Percentiles rank a stretch among this genome's conserved stretches.
These are phyloP conservation scores for Euplagia quadripunctaria DNA, from an alignment of 2,888 invertebrate species.

Conservation along the genomic window DNA sequence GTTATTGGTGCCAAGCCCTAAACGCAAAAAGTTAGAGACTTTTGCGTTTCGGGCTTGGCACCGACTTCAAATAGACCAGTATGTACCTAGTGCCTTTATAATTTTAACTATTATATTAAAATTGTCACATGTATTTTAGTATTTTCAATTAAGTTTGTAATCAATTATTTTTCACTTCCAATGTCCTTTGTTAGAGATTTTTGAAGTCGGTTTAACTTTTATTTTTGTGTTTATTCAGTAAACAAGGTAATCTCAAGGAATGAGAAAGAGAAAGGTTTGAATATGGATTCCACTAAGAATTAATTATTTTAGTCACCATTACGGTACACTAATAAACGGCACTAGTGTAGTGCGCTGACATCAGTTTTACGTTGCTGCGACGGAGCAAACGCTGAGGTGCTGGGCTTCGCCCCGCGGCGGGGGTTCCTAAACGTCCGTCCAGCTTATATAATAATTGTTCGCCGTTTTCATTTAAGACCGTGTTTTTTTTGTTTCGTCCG, in stretches of 20 bases:
- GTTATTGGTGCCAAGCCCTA: too few species aligned
- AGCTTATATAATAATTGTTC: constrained; percentile 68
- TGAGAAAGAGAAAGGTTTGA: background rate
- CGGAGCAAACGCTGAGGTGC: constrained; percentile 52
- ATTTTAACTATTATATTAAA: too few species aligned
- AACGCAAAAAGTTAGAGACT: too few species aligned
- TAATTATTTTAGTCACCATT: background rate
- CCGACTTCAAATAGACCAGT: too few species aligned
- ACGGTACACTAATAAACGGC: background rate
- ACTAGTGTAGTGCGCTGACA: constrained; percentile 35
- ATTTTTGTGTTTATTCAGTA: too few species aligned
- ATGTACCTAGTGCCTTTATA: too few species aligned
- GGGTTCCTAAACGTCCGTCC: constrained; percentile 38
- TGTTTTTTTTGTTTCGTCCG: constrained; percentile 58
- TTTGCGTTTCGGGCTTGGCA: too few species aligned
- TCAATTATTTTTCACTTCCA: too few species aligned
- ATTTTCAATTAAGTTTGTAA: too few species aligned
- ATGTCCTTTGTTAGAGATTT: too few species aligned
- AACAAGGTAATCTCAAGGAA: background rate
- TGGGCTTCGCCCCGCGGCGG: constrained; percentile 28
- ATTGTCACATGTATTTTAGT: too few species aligned
- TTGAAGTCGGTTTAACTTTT: too few species aligned
- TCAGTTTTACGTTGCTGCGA: constrained; percentile 42
- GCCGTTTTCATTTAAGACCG: constrained; percentile 71
- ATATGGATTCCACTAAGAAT: background rate